Evolutionary conservation across 2,113 vertebrate species (phyloP).

Genomic region (Myotis lucifugus): DNA sequence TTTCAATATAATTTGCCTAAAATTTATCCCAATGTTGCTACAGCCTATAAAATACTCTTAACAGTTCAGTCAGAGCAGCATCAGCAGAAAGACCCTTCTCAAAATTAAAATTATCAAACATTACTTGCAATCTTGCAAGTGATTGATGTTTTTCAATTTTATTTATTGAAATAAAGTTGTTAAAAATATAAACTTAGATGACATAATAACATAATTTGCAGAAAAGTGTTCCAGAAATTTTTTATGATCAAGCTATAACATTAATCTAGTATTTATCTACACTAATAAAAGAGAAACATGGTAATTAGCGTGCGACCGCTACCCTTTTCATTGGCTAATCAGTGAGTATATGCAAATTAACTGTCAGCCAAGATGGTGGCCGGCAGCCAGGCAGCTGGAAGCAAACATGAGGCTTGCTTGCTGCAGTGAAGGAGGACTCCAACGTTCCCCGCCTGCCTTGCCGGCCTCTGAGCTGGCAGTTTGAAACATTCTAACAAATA

Average conservation of each 20-base stretch:
- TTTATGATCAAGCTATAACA: not conserved
- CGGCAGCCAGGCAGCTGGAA: too few species aligned
- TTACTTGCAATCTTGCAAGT: not conserved
- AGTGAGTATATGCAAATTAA: too few species aligned
- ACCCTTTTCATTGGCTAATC: too few species aligned
- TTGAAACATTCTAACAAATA: too few species aligned
- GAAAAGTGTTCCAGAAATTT: not conserved
- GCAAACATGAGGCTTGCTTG: too few species aligned
- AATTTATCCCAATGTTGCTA: not conserved
- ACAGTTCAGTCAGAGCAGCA: not conserved
- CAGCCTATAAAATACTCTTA: not conserved
- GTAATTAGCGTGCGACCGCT: too few species aligned
- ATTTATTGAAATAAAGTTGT: constrained; percentile 37
- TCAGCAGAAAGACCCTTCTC: not conserved
- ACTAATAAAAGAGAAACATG: too few species aligned
- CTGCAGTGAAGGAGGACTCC: too few species aligned
- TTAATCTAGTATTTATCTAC: not conserved
- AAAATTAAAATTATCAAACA: constrained; percentile 1
- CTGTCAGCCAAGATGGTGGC: too few species aligned
- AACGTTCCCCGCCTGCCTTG: too few species aligned
- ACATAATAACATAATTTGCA: not conserved
- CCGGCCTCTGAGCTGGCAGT: too few species aligned
- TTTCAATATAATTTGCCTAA: constrained; percentile 27
- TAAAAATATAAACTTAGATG: constrained; percentile 11
- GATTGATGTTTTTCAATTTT: not conserved